Evolutionary conservation across 1,140 invertebrate genomes (phyloP), one percentile per base, ranked within the genome.

Genomic region (Aphelinus atriplicis): DNA sequence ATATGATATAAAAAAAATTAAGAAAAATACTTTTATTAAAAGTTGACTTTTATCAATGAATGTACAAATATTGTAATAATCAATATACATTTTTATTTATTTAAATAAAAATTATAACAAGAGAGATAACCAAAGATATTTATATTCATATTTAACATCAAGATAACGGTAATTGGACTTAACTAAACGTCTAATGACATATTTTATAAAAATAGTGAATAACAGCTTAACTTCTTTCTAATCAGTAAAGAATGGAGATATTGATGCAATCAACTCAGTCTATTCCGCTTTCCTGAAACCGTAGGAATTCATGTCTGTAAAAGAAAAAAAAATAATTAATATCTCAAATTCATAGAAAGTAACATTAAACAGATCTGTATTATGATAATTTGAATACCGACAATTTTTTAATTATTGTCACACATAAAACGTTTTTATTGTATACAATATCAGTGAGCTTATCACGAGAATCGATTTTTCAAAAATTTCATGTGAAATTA

Each of bases 271-370:
- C 3, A 4, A 55, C 5, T 75, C 62, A 71, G 67, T 75, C 62
- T 72, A 65, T 77, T 81, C 3, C 3, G 88, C 86, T 76, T 92
- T 90, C 6, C 86, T 89, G 26, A 89, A 89, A 10, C 93, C 93
- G 80, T 91, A 91, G 5, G 88, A 84, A 80, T 93, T 92, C 92
- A 92, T 92, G 77, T 90, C 90, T 88, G 80, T 67, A 87, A 87
- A 76, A 81, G 62, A 67, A 73, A 77, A 42, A 69, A 9, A 71
- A 63, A 26, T 26, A 26, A 26, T 26, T 26, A 26, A 26, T 26
- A 26, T 26, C 26, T 26, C 26, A 26, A 26, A 26, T 26, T 26
- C 26, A 26, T 26, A 26, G 26, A 26, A 26, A 26, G 26, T 26
- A 26, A 26, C 26, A 26, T 26, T 26, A 26, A 26, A 26, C 26